Conservation (phyloP, 2,797 vertebrate genomes). For the Esox masquinongy region DNA sequence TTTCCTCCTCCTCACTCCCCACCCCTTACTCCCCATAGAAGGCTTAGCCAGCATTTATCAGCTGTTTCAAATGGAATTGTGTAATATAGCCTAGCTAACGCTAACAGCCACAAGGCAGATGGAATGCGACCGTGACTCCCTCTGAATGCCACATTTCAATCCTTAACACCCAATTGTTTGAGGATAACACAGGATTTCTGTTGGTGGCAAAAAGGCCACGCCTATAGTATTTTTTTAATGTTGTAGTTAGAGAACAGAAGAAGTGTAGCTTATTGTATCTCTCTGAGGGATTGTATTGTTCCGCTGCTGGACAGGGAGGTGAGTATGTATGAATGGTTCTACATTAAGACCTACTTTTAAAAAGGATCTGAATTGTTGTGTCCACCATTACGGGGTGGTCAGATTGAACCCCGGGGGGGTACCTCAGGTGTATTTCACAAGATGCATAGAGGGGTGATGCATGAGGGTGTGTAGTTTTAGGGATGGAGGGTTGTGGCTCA, state of each 20-base stretch:
- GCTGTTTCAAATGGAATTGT: slow-evolving; percentile 40
- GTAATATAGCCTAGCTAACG: slow-evolving; percentile 42
- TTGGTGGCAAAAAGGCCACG: slow-evolving; percentile 7
- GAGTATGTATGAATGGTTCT: slow-evolving; percentile 14
- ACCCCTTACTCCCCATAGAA: slow-evolving; percentile 2
- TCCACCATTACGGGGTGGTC: neutral
- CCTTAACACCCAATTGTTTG: slow-evolving; percentile 25
- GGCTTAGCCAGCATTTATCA: slow-evolving; percentile 34
- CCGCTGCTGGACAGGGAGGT: neutral
- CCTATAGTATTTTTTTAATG: slow-evolving; percentile 24
- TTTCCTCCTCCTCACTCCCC: slow-evolving; percentile 10
- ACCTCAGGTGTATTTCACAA: neutral
- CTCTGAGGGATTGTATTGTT: slow-evolving; percentile 31
- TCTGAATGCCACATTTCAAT: slow-evolving; percentile 31
- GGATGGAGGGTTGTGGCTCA: neutral
- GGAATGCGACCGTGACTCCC: slow-evolving; percentile 44
- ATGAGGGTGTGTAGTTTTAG: neutral
- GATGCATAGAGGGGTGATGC: neutral
- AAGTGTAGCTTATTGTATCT: slow-evolving; percentile 13
- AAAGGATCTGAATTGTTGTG: slow-evolving; percentile 24
- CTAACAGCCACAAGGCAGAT: slow-evolving; percentile 32
- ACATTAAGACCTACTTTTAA: slow-evolving; percentile 17
- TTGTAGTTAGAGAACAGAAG: slow-evolving; percentile 14
- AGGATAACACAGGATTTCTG: slow-evolving; percentile 26
- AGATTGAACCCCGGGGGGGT: neutral